Base-by-base conservation (phyloP, 2,888 invertebrate species). In the Taenaris catops region DNA sequence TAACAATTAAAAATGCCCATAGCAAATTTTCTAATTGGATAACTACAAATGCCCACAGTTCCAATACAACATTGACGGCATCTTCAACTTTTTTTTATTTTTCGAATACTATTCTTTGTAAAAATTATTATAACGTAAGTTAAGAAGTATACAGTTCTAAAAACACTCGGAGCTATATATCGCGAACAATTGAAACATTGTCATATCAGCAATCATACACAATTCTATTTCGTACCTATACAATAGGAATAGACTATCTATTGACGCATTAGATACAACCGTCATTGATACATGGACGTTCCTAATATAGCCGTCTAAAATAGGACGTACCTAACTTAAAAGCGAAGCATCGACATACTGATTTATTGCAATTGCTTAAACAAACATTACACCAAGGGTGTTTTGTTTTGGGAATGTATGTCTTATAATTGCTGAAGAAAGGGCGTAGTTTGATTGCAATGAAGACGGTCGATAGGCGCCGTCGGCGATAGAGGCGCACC, bases 401-500 rank as follows among this genome's bases (percentile, higher is more conserved):
- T 17, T 21, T 39, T 41, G 47, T 50, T 55, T 48, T 48, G 44
- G 56, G 51, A 63, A 58, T 59, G 41, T 48, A 51, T 49, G 52
- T 58, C 57, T 55, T 58, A 58, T 58, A 42, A 42, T 34, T 54
- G 48, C 48, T 44, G 45, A 44, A 47, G 55, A 53, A 73, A 55
- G 62, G 62, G 53, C 53, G 49, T 53, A 51, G 58, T 65, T 69
- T 38, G 56, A 48, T 50, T 59, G 63, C 46, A 16, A 19, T 34
- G 34, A 37, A 50, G 45, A 53, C 40, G 54, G 48, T 58, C 51
- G 51, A 54, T 48, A 53, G 69, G 67, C 70, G 66, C 68, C 69
- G 59, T 53, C 41, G 55, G 46, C 63, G 78, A 80, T 80, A 79
- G 63, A 58, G 54, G 58, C 55, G 75, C 73, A 72, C 76, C 74